Percentiles rank a stretch among this genome's conserved stretches.
These are phyloP conservation scores for Pseudolycoriella hygida DNA, from an alignment of 2,888 invertebrate genomes.

Conservation along the genomic window DNA sequence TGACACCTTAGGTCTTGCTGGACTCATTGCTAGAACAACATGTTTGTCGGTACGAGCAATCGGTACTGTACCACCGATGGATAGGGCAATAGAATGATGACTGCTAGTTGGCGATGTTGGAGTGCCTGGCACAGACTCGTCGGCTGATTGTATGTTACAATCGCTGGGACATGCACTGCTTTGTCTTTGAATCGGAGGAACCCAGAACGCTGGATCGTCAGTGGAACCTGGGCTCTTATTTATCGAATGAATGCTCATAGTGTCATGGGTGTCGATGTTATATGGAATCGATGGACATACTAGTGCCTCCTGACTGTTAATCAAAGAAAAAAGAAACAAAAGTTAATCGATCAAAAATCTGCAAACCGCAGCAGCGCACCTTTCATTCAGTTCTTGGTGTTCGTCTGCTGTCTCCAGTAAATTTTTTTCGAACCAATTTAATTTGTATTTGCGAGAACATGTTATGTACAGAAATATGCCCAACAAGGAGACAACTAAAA, in stretches of 20 bases:
- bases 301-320: constrained; percentile 28
- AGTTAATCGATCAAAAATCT: constrained; percentile 1
- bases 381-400: constrained; percentile 21
- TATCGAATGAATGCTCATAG: constrained; percentile 20
- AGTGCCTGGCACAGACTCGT: constrained; percentile 29
- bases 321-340: constrained; percentile 8
- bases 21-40: constrained; percentile 33
- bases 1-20: constrained; percentile 30
- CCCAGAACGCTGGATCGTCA: constrained; percentile 33
- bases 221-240: constrained; percentile 26
- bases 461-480: constrained; percentile 33
- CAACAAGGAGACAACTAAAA: constrained; percentile 30
- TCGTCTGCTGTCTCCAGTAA: constrained; percentile 33
- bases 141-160: constrained; percentile 9
- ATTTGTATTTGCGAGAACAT: constrained; percentile 33
- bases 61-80: constrained; percentile 21
- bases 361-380: constrained; percentile 5
- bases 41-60: constrained; percentile 35
- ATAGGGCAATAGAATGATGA: constrained; percentile 26
- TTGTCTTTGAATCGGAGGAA: constrained; percentile 19
- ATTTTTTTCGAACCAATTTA: constrained; percentile 41
- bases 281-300: constrained; percentile 24
- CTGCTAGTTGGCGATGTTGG: constrained; percentile 31
- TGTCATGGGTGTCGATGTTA: constrained; percentile 27
- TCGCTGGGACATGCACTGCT: constrained; percentile 9